Evolutionary conservation across 1,140 invertebrate species (phyloP).

Genomic region (Ostrea edulis): DNA sequence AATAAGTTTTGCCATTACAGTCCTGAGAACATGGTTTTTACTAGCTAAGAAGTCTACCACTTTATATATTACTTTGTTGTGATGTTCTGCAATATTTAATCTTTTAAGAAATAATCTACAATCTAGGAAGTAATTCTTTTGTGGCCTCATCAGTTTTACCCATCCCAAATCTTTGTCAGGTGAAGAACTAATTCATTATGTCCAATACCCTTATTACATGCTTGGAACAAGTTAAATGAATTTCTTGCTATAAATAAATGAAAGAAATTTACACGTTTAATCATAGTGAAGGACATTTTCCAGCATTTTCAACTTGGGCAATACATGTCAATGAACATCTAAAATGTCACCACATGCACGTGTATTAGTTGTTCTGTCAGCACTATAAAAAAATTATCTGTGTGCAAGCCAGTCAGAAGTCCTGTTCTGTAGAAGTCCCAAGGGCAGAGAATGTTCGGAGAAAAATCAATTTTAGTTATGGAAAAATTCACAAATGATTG

Average conservation of each 20-base stretch:
- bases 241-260: background rate
- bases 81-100: background rate
- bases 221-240: background rate
- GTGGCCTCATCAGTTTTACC: background rate
- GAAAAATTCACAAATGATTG: constrained; percentile 38
- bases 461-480: background rate
- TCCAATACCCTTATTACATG: background rate
- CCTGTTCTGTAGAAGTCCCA: constrained; percentile 9
- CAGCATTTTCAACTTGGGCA: constrained; percentile 36
- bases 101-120: background rate
- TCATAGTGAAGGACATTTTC: constrained; percentile 20
- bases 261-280: constrained; percentile 30
- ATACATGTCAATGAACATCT: constrained; percentile 35
- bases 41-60: background rate
- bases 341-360: constrained; percentile 27
- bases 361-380: constrained; percentile 6
- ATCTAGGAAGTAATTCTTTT: constrained; percentile 2
- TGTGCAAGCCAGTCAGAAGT: constrained; percentile 12
- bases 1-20: background rate
- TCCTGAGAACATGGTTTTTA: too few species aligned
- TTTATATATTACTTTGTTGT: background rate
- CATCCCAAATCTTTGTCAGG: background rate
- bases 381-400: constrained; percentile 24
- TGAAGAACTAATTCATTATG: background rate
- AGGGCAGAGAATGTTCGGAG: background rate